Base-by-base conservation (phyloP, 2,797 vertebrate genomes). In the Enteromius anoplus region DNA sequence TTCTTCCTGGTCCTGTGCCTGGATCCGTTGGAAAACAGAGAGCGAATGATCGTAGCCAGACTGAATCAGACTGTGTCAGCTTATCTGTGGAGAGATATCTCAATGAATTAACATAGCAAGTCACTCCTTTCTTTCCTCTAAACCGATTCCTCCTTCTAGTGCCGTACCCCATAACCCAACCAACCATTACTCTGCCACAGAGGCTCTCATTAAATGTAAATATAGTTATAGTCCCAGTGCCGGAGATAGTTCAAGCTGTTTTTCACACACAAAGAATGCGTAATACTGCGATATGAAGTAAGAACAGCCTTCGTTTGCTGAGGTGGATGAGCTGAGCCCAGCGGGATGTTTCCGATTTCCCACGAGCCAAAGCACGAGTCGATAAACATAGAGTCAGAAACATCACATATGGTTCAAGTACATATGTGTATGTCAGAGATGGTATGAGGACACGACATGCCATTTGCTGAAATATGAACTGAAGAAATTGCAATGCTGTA, bases 131-230 rank as follows among this genome's bases (percentile, higher is more conserved):
- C 21, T 53, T 51, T 90, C 90, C 86, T 90, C 90, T 86, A 87
- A 88, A 89, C 88, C 88, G 89, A 92, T 91, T 92, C 93, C 92
- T 93, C 92, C 92, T 93, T 89, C 89, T 86, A 34, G 87, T 88
- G 58, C 84, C 89, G 89, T 86, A 88, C 91, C 90, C 68, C 45
- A 77, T 81, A 91, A 82, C 92, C 91, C 93, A 95, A 94, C 93
- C 89, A 82, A 85, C 90, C 88, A 95, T 94, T 94, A 95, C 91
- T 62, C 45, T 86, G 91, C 95, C 94, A 66, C 94, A 93, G 88
- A 93, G 90, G 92, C 93, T 85, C 91, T 94, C 93, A 95, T 95
- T 95, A 95, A 95, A 94, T 93, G 92, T 95, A 95, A 93, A 95
- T 95, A 93, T 95, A 95, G 93, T 92, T 91, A 92, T 89, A 90